These are phyloP conservation scores for Galendromus occidentalis DNA, from an alignment of 1,140 invertebrate species.

Conservation along the genomic window DNA sequence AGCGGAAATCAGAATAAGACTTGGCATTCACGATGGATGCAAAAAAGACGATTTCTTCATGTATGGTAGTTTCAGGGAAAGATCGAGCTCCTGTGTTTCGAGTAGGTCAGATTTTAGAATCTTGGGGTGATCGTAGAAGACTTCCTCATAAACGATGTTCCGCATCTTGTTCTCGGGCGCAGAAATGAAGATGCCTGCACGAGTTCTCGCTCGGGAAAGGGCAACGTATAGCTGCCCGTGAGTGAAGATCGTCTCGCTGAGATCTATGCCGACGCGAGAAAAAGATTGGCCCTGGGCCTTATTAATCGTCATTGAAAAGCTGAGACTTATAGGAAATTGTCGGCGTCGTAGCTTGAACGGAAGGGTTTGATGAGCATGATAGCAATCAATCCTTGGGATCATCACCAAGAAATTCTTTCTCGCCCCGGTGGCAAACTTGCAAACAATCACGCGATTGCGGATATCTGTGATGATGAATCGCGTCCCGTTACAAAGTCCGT, in stretches of 20 bases:
- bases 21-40: too few species aligned
- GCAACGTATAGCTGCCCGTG: constrained; percentile 29
- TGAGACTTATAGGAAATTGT: constrained; percentile 17
- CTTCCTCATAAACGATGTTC: too few species aligned
- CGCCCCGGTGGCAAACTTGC: constrained; percentile 15
- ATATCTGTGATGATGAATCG: constrained; percentile 22
- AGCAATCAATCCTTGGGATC: constrained; percentile 11
- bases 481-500: constrained; percentile 27
- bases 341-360: constrained; percentile 12
- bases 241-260: constrained; percentile 26
- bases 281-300: constrained; percentile 19
- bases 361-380: not conserved
- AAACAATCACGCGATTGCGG: constrained; percentile 17
- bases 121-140: too few species aligned
- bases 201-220: not conserved
- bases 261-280: constrained; percentile 24
- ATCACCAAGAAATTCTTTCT: constrained; percentile 16
- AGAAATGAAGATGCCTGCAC: not conserved
- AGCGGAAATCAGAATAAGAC: too few species aligned
- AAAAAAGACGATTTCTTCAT: too few species aligned
- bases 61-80: too few species aligned
- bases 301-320: constrained; percentile 18
- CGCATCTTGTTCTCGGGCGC: not conserved
- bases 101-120: too few species aligned
- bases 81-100: too few species aligned